phyloP scores from a whole-genome alignment of 2,113 vertebrate genomes.

The Probosciger aterrimus region DNA sequence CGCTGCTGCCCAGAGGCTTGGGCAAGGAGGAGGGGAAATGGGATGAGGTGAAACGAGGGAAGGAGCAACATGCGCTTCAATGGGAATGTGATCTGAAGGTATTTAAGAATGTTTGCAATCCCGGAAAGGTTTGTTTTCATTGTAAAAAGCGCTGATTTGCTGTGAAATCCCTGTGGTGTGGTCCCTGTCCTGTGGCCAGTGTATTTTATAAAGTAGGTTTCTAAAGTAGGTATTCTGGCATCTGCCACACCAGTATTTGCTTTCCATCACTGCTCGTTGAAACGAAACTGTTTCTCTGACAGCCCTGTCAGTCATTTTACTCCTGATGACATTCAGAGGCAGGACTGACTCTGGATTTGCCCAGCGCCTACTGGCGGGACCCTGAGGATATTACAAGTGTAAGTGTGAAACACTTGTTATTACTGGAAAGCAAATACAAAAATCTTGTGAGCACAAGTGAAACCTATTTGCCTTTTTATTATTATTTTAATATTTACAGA shows the following conservation, averaged over 20 bases:
- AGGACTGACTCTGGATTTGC: neutral
- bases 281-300: neutral
- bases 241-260: rapidly evolving
- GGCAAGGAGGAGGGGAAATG: neutral
- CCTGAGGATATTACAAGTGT: neutral
- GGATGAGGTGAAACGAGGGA: neutral
- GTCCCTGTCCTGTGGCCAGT: neutral
- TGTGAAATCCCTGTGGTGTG: rapidly evolving
- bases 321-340: rapidly evolving
- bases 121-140: neutral
- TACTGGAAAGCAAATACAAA: rapidly evolving
- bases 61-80: neutral
- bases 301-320: rapidly evolving
- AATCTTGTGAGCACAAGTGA: rapidly evolving
- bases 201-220: neutral
- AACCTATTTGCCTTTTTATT: rapidly evolving
- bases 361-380: neutral
- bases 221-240: rapidly evolving
- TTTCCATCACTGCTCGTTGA: rapidly evolving
- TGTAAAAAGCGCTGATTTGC: rapidly evolving
- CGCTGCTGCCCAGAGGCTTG: neutral
- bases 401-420: rapidly evolving
- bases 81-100: neutral
- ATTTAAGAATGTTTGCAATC: neutral
- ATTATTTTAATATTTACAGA: neutral